Evolutionary conservation across 2,797 vertebrate species (phyloP).

Genomic region (Eulemur coronatus): DNA sequence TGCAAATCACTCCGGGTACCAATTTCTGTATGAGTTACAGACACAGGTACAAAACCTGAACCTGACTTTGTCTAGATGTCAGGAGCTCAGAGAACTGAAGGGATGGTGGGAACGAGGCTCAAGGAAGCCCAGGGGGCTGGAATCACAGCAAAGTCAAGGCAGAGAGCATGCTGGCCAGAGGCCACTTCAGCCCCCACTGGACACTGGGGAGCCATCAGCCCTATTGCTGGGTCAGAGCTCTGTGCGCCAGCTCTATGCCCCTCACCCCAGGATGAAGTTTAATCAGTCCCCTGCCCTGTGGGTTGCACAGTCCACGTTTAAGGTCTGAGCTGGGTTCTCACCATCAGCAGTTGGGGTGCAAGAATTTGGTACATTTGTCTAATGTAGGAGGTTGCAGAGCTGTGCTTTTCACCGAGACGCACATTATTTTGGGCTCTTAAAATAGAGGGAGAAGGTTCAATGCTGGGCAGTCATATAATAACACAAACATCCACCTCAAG

Average conservation of each 20-base stretch:
- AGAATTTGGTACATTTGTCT: background rate
- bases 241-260: background rate
- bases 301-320: background rate
- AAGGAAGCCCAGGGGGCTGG: too few relatives aligned
- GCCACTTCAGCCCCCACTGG: background rate
- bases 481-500: background rate
- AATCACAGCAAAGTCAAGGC: background rate
- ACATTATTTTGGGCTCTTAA: background rate
- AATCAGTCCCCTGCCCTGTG: background rate
- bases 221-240: background rate
- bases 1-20: background rate
- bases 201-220: background rate
- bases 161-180: background rate
- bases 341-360: too few relatives aligned
- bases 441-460: background rate
- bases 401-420: background rate
- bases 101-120: background rate
- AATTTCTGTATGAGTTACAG: background rate
- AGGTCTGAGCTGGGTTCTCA: accelerated
- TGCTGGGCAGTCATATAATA: background rate
- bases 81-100: background rate
- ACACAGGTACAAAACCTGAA: background rate
- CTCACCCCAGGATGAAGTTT: background rate
- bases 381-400: background rate
- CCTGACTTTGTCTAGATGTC: background rate